Evolutionary conservation across 2,888 invertebrate genomes (phyloP).

Genomic region (Chymomyza procnemis): DNA sequence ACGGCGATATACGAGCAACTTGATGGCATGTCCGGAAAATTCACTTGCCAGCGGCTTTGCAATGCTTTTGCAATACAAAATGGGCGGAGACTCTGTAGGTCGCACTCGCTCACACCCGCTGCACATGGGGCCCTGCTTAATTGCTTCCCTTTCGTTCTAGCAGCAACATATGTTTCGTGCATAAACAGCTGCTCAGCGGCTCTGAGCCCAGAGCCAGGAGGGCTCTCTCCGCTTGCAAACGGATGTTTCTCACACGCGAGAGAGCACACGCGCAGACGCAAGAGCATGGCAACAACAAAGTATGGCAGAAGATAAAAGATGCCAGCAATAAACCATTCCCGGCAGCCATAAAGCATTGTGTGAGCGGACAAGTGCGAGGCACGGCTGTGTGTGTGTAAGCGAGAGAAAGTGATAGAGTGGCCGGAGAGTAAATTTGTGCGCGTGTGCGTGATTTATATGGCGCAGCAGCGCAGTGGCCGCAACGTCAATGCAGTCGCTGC

Average conservation of each 20-base stretch:
- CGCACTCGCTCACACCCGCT: constrained; percentile 46
- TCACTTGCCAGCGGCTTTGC: constrained; percentile 33
- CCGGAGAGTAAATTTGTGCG: constrained; percentile 49
- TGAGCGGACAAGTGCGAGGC: constrained; percentile 50
- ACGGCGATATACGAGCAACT: constrained; percentile 16
- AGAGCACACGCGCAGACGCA: constrained; percentile 45
- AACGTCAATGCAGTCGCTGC: background rate
- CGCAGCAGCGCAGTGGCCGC: constrained; percentile 34
- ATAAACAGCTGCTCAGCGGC: constrained; percentile 67
- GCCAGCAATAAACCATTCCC: constrained; percentile 78
- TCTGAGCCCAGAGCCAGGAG: constrained; percentile 29
- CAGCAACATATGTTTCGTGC: constrained; percentile 62
- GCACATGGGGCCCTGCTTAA: constrained; percentile 27
- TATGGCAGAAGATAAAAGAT: constrained; percentile 53
- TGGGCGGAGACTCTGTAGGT: constrained; percentile 73
- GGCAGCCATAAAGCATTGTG: constrained; percentile 78
- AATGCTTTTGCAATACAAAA: constrained; percentile 60
- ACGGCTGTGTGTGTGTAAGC: constrained; percentile 11
- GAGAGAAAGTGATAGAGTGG: constrained; percentile 39
- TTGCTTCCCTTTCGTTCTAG: constrained; percentile 46
- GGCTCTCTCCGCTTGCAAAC: constrained; percentile 39
- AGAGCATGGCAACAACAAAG: background rate
- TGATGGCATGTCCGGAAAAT: constrained; percentile 32
- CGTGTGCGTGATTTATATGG: constrained; percentile 57
- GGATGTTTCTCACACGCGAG: constrained; percentile 31